Conservation (phyloP, 2,797 vertebrate species). For the Sorex maritimensis region DNA sequence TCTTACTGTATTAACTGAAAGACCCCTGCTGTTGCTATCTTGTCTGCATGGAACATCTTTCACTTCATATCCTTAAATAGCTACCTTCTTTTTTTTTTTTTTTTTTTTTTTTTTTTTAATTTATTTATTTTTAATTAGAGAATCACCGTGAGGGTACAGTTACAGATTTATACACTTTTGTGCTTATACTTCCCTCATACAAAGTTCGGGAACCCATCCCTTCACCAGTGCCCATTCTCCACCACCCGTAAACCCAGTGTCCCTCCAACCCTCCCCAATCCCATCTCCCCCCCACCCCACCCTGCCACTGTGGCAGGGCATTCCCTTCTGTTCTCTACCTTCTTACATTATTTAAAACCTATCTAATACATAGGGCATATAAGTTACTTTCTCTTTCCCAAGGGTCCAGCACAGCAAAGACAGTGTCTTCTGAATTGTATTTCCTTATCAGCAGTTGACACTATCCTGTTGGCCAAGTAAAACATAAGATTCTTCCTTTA, state of each 20-base stretch:
- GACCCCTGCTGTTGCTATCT: conserved; percentile 44
- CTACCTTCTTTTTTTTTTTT: not conserved
- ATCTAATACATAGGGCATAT: not conserved
- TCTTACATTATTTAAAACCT: conserved; percentile 69
- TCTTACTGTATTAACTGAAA: not conserved
- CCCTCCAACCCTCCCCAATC: no score
- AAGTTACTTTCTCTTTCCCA: conserved; percentile 59
- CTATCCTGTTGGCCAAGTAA: conserved; percentile 1
- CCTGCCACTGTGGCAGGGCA: no score
- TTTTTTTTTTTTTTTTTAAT: no score
- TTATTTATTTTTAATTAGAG: no score
- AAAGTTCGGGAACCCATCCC: no score
- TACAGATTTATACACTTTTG: no score
- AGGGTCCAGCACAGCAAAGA: not conserved
- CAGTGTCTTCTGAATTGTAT: conserved; percentile 51
- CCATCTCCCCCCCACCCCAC: no score
- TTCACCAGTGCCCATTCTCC: no score
- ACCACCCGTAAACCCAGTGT: no score
- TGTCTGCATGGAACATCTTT: conserved; percentile 72
- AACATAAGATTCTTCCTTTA: conserved; percentile 4
- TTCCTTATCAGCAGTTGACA: conserved; percentile 19
- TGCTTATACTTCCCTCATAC: no score
- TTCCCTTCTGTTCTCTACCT: no score
- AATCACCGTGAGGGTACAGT: no score
- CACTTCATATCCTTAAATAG: conserved; percentile 69